Base-by-base conservation (phyloP, 2,888 invertebrate species). In the Ligdia adustata region DNA sequence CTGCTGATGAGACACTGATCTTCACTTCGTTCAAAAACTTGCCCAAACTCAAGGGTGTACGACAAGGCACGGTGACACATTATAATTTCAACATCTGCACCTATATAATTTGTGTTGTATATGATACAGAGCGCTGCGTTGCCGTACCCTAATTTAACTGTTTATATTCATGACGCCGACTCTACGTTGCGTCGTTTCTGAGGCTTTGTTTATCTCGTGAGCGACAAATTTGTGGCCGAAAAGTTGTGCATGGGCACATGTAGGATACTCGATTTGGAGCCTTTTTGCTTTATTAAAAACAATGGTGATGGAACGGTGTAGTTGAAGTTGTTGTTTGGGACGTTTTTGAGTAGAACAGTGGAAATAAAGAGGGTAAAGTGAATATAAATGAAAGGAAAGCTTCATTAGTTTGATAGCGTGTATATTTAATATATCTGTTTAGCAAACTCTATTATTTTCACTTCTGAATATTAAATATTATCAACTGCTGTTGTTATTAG, bases 131-230 rank as follows among this genome's bases (percentile, higher is more conserved):
- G 55, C 63, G 62, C 59, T 64, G 57, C 67, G 61, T 69, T 9
- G 56, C 64, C 61, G 64, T 57, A 58, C 64, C 75, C 78, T 88
- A 88, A 88, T 88, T 85, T 72, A 70, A 81, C 84, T 81, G 86
- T 88, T 88, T 85, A 85, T 86, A 88, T 89, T 87, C 88, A 88
- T 85, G 75, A 72, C 76, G 70, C 67, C 67, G 59, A 70, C 70
- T 71, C 60, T 61, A 62, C 72, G 73, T 63, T 69, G 72, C 75
- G 70, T 71, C 70, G 79, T 67, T 69, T 67, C 54, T 60, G 61
- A 48, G 67, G 73, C 69, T 75, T 77, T 81, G 79, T 83, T 85
- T 84, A 85, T 85, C 79, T 79, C 78, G 69, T 65, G 64, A 62
- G 69, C 73, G 77, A 81, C 77, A 77, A 80, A 79, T 82, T 82